Conservation (phyloP, 1,140 invertebrate species). For the Ips nitidus region DNA sequence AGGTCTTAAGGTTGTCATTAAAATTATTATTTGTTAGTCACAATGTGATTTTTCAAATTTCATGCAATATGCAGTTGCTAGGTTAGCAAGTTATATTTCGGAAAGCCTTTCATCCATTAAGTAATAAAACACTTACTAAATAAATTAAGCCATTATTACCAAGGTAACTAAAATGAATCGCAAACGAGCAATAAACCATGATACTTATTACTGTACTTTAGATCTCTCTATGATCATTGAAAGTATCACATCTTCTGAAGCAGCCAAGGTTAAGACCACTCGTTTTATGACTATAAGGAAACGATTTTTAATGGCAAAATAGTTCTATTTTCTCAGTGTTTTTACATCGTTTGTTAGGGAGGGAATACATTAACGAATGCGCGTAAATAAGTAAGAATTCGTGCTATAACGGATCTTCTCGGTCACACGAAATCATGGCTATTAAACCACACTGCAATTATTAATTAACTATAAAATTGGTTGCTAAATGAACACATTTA, state of each 20-base stretch:
- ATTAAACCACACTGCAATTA: not conserved
- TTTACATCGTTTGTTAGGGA: too few relatives aligned
- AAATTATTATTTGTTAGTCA: not conserved
- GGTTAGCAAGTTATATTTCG: too few relatives aligned
- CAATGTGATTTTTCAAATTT: not conserved
- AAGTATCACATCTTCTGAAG: slow-evolving; percentile 1
- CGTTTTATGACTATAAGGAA: not conserved
- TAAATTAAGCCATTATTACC: not conserved
- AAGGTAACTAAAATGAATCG: slow-evolving; percentile 2
- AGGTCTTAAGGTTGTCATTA: not conserved
- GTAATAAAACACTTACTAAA: not conserved
- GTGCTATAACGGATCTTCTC: not conserved
- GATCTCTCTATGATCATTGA: not conserved
- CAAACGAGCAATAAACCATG: not conserved
- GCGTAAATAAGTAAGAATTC: not conserved
- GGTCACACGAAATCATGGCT: not conserved
- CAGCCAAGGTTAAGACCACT: not conserved
- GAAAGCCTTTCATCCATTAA: not conserved
- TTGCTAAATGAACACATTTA: slow-evolving; percentile 3
- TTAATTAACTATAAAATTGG: not conserved
- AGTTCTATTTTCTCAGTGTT: too few relatives aligned
- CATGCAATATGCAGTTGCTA: too few relatives aligned
- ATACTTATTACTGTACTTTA: not conserved
- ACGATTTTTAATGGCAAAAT: not conserved
- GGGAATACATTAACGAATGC: too few relatives aligned